Evolutionary conservation across 1,140 invertebrate genomes (phyloP).

Genomic region (Microplitis demolitor): DNA sequence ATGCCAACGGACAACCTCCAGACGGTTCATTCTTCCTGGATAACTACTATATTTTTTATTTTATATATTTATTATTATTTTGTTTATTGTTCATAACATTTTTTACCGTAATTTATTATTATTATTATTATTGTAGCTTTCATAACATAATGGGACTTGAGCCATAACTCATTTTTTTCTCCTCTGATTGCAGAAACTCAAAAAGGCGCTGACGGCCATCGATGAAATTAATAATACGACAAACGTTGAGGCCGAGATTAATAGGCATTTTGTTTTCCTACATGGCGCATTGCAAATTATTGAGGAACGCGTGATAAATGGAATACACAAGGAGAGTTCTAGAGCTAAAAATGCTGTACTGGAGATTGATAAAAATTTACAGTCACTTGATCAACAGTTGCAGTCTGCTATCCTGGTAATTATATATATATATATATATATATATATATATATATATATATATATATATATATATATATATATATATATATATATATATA

Average conservation of each 20-base stretch:
- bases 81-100: not conserved
- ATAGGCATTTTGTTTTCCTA: constrained; percentile 47
- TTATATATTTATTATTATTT: not conserved
- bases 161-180: not conserved
- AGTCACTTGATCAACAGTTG: constrained; percentile 31
- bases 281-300: constrained; percentile 54
- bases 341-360: constrained; percentile 29
- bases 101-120: too few relatives aligned
- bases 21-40: constrained; percentile 2
- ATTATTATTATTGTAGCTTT: too few relatives aligned
- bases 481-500: too few relatives aligned
- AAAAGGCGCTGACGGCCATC: not conserved
- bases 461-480: too few relatives aligned
- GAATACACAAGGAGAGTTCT: constrained; percentile 26
- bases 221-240: constrained; percentile 21
- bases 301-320: constrained; percentile 41
- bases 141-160: too few relatives aligned
- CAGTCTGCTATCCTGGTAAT: constrained; percentile 32
- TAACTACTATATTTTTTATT: not conserved
- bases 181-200: constrained; percentile 45
- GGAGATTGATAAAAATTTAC: constrained; percentile 19
- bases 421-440: not conserved
- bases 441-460: too few relatives aligned
- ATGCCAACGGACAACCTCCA: not conserved
- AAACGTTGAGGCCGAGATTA: constrained; percentile 37